These are phyloP conservation scores for Eonycteris spelaea DNA, from an alignment of 2,113 vertebrate genomes.

Conservation along the genomic window DNA sequence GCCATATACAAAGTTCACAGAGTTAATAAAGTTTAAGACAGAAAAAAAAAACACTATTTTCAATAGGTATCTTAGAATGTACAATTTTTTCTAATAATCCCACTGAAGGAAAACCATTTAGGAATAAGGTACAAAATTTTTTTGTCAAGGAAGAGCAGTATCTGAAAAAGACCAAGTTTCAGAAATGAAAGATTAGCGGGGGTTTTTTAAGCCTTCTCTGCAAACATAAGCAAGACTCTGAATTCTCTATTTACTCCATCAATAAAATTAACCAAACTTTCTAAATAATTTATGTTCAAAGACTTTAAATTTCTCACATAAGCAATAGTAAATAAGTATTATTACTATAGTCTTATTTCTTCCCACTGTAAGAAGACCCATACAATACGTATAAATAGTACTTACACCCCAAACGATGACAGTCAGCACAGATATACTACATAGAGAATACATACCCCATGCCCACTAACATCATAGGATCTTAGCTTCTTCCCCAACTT, in stretches of 20 bases:
- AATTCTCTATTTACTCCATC: background rate
- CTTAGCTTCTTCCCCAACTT: constrained; percentile 1
- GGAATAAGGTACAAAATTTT: background rate
- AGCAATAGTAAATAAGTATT: background rate
- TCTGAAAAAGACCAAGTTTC: background rate
- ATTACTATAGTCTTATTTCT: background rate
- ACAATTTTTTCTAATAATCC: constrained; percentile 19
- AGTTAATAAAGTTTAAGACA: constrained; percentile 9
- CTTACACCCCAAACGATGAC: background rate
- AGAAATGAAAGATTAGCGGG: background rate
- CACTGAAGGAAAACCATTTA: constrained; percentile 25
- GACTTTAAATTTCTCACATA: background rate
- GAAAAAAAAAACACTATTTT: constrained; percentile 32
- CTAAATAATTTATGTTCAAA: constrained; percentile 38
- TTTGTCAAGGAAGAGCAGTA: background rate
- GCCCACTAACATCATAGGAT: background rate
- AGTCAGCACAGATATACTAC: background rate
- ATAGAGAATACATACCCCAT: background rate
- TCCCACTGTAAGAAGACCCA: background rate
- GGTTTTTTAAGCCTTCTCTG: background rate
- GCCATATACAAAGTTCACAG: constrained; percentile 17
- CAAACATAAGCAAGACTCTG: constrained; percentile 16
- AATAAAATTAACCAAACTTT: constrained; percentile 38
- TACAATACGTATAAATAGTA: background rate
- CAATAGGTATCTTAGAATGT: constrained; percentile 21